These are phyloP conservation scores for Xerus inauris DNA, from an alignment of 2,113 vertebrate species.

Conservation along the genomic window DNA sequence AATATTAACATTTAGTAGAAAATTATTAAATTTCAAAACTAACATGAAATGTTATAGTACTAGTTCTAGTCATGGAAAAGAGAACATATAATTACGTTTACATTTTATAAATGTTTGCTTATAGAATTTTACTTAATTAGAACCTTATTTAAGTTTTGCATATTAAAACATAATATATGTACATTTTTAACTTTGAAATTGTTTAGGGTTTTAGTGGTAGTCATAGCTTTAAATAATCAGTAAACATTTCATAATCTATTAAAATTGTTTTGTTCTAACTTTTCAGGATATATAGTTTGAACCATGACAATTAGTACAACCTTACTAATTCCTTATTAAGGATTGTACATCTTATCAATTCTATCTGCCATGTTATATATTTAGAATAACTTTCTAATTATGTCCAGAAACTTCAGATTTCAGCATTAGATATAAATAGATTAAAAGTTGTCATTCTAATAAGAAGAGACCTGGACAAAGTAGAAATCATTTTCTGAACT, in stretches of 20 bases:
- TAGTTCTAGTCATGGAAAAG: not conserved
- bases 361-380: not conserved
- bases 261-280: not conserved
- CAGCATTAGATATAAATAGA: not conserved
- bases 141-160: not conserved
- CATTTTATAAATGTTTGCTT: not conserved
- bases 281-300: slow-evolving; percentile 34
- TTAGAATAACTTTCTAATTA: not conserved
- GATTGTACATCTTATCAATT: not conserved
- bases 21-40: not conserved
- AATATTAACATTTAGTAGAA: not conserved
- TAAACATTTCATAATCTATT: not conserved
- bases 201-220: not conserved
- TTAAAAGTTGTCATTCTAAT: not conserved
- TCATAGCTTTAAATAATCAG: not conserved
- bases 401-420: not conserved
- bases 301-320: not conserved
- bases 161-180: not conserved
- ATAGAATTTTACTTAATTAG: not conserved
- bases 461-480: not conserved
- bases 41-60: not conserved
- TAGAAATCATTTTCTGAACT: not conserved
- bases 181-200: not conserved
- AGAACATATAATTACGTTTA: not conserved
- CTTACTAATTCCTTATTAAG: not conserved